phyloP scores from a whole-genome alignment of 2,797 vertebrate genomes.

The Uromys caudimaculatus region DNA sequence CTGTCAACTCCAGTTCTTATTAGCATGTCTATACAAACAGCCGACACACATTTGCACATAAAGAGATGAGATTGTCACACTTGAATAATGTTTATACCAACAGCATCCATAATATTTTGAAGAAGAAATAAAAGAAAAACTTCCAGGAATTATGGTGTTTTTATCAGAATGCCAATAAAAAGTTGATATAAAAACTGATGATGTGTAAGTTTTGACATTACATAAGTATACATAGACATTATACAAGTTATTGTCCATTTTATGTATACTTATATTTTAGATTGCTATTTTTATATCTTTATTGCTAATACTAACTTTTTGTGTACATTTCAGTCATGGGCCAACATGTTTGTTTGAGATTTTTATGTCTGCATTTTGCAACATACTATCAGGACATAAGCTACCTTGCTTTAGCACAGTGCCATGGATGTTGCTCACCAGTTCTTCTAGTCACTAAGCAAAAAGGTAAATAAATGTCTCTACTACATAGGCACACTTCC shows the following conservation, averaged over 20 bases:
- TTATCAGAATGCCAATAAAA: slow-evolving; percentile 82
- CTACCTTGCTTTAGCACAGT: not conserved
- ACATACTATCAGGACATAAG: not conserved
- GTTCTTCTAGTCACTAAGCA: not conserved
- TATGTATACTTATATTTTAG: slow-evolving; percentile 86
- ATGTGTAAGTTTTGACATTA: slow-evolving; percentile 77
- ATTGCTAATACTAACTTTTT: slow-evolving; percentile 80
- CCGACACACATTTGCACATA: slow-evolving; percentile 65
- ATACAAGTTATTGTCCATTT: slow-evolving; percentile 84
- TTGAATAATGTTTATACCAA: slow-evolving; percentile 76
- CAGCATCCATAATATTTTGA: slow-evolving; percentile 71
- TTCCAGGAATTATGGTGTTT: slow-evolving; percentile 79
- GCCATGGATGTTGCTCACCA: slow-evolving; percentile 4
- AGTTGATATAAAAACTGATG: slow-evolving; percentile 82
- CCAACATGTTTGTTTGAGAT: slow-evolving; percentile 75
- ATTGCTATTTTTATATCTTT: slow-evolving; percentile 84
- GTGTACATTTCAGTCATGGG: slow-evolving; percentile 80
- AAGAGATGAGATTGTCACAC: slow-evolving; percentile 66
- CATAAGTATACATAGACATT: slow-evolving; percentile 79
- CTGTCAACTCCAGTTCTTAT: slow-evolving; percentile 64
- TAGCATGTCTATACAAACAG: slow-evolving; percentile 71
- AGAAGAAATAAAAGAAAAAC: not conserved
- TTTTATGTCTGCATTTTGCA: slow-evolving; percentile 75
- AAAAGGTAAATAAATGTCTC: not conserved
- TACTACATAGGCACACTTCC: not conserved